phyloP scores from a whole-genome alignment of 2,797 vertebrate genomes.

The Synaphobranchus kaupii region DNA sequence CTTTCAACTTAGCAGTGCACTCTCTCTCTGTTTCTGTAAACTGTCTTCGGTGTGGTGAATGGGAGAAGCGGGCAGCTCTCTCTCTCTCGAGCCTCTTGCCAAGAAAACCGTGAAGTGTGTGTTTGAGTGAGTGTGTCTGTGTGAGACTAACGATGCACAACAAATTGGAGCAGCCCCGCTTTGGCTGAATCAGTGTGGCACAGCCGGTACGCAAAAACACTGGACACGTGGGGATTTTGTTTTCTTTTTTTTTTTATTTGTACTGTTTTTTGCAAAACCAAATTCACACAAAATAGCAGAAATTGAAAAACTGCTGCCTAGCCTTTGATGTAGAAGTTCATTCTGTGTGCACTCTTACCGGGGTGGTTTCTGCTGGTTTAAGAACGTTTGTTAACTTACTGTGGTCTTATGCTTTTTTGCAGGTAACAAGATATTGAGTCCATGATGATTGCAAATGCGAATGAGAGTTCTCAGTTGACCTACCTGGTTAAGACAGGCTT shows the following conservation, averaged over 20 bases:
- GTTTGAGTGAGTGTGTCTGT: background rate
- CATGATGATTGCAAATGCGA: background rate
- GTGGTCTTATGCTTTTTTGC: background rate
- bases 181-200: background rate
- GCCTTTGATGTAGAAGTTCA: background rate
- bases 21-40: background rate
- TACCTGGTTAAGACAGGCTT: background rate
- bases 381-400: background rate
- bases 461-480: background rate
- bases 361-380: background rate
- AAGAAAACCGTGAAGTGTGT: background rate
- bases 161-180: constrained; percentile 5
- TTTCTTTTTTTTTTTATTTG: background rate
- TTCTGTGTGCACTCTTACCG: background rate
- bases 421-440: background rate
- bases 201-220: constrained; percentile 2
- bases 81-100: background rate
- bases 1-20: constrained; percentile 1
- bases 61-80: background rate
- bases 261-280: background rate
- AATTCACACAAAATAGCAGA: background rate
- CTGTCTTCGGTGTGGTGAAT: background rate
- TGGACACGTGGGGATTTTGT: background rate
- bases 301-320: background rate
- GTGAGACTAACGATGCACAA: constrained; percentile 14